Evolutionary conservation across 2,888 invertebrate genomes (phyloP), one percentile per base, ranked within the genome.

Genomic region (Strigamia crassipes): DNA sequence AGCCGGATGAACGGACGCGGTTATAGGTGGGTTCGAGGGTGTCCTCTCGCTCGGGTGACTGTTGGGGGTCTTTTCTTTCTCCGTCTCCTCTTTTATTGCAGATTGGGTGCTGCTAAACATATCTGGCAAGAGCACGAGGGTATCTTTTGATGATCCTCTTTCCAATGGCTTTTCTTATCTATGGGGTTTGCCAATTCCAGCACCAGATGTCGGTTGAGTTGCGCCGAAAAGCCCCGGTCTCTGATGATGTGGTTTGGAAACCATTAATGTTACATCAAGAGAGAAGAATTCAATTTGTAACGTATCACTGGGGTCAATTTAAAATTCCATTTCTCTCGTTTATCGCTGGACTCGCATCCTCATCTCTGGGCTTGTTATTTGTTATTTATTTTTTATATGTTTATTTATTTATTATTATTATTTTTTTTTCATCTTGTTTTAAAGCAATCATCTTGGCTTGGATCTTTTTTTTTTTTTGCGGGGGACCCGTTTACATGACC

Each of bases 251-350:
- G 80, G 80, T 80, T 80, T 80, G 46, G 80, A 80, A 80, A 80
- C 80, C 80, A 80, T 80, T 80, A 80, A 80, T 80, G 80, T 80
- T 80, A 80, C 80, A 80, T 80, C 80, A 80, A 46, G 80, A 42
- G 51, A 80, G 23, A 51, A 80, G 51, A 80, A 80, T 51, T 80
- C 51, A 80, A 80, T 80, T 80, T 80, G 80, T 80, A 80, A 80
- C 80, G 46, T 80, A 80, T 51, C 80, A 80, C 80, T 80, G 46
- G 80, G 80, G 41, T 80, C 80, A 80, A 80, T 80, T 80, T 80
- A 80, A 80, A 80, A 80, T 80, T 80, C 80, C 46, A 80, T 80
- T 51, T 80, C 51, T 78, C 31, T 34, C 79, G 42, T 42, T 78
- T 73, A 73, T 73, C 31, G 31, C 31, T 15, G 73, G 73, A 73